Evolutionary conservation across 2,888 invertebrate species (phyloP).

Genomic region (Zygogramma bicolorata): DNA sequence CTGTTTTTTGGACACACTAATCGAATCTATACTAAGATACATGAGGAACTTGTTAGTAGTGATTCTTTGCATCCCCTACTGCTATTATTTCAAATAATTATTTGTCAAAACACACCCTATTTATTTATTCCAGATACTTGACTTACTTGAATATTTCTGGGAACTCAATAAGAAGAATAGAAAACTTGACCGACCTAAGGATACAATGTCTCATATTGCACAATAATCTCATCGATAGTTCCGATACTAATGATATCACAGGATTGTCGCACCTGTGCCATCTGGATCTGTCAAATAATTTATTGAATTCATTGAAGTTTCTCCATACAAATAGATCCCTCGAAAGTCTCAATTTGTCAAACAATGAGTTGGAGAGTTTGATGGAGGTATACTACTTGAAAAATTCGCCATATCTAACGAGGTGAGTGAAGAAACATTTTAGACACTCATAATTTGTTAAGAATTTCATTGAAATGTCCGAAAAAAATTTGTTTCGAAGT

Average conservation of each 20-base stretch:
- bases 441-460: background rate
- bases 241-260: constrained; percentile 61
- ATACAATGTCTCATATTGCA: constrained; percentile 61
- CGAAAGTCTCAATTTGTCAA: constrained; percentile 59
- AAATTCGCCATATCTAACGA: constrained; percentile 56
- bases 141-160: constrained; percentile 72
- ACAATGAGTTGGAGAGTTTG: constrained; percentile 60
- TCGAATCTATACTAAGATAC: too few species aligned
- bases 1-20: too few species aligned
- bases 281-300: constrained; percentile 71
- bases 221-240: constrained; percentile 51
- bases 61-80: too few species aligned
- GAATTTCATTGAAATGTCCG: too few species aligned
- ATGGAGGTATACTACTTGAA: constrained; percentile 62
- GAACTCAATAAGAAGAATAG: constrained; percentile 71
- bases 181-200: constrained; percentile 70
- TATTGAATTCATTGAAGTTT: constrained; percentile 69
- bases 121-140: constrained; percentile 66
- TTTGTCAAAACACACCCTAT: too few species aligned
- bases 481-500: too few species aligned
- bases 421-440: constrained; percentile 36
- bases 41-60: too few species aligned
- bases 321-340: constrained; percentile 65
- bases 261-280: constrained; percentile 70
- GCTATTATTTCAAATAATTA: too few species aligned